Percentiles rank a stretch among this genome's conserved stretches.
These are phyloP conservation scores for Camelus dromedarius DNA, from an alignment of 2,113 vertebrate species.

Conservation along the genomic window DNA sequence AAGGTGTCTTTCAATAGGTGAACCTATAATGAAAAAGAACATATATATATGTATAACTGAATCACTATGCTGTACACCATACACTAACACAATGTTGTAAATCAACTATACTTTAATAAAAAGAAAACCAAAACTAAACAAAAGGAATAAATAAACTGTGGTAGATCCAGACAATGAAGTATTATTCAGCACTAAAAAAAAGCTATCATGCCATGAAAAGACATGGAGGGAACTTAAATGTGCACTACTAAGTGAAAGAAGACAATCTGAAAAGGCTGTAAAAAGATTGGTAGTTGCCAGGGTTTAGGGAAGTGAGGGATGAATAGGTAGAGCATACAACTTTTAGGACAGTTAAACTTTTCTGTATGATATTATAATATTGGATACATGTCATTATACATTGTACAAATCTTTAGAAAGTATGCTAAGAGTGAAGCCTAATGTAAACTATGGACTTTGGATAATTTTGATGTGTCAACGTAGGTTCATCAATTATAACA, in stretches of 20 bases:
- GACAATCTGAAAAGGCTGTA: background rate
- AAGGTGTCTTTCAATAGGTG: background rate
- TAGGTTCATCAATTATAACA: background rate
- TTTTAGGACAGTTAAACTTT: background rate
- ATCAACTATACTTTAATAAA: too few species aligned
- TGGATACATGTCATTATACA: background rate
- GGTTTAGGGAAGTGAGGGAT: background rate
- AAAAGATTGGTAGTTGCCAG: background rate
- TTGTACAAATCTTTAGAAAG: background rate
- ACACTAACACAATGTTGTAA: too few species aligned
- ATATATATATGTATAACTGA: too few species aligned
- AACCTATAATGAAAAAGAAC: too few species aligned
- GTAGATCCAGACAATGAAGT: background rate
- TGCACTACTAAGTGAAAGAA: background rate
- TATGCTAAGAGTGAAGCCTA: background rate
- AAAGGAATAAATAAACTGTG: background rate
- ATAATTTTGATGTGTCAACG: background rate
- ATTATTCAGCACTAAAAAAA: background rate
- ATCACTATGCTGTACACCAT: too few species aligned
- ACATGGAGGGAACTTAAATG: background rate
- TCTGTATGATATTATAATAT: background rate
- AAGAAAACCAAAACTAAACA: too few species aligned
- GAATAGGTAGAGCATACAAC: background rate
- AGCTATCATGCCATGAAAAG: background rate
- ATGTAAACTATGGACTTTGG: background rate